Conservation (phyloP, 1,140 invertebrate genomes). For the Anoplolepis gracilipes region DNA sequence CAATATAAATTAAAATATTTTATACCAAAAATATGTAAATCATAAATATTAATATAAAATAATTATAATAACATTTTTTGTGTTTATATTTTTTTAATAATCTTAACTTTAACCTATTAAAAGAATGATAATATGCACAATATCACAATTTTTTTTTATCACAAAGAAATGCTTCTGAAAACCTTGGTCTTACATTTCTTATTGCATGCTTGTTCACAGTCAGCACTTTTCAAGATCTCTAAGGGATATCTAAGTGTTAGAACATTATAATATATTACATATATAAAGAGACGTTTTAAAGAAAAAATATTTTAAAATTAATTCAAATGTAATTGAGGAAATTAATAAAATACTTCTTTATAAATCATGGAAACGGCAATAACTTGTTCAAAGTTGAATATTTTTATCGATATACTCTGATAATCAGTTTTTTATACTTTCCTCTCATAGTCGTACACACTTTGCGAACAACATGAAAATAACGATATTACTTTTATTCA, state of each 20-base stretch:
- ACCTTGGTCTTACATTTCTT: constrained; percentile 8
- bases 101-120: neutral
- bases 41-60: neutral
- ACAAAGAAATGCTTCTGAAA: neutral
- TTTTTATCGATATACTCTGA: neutral
- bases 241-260: constrained; percentile 7
- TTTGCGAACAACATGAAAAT: neutral
- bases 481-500: constrained; percentile 1
- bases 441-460: neutral
- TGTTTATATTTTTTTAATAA: neutral
- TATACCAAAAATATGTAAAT: neutral
- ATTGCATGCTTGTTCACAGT: neutral
- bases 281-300: neutral
- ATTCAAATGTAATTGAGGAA: neutral
- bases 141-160: neutral
- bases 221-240: constrained; percentile 15
- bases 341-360: neutral
- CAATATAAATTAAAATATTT: neutral
- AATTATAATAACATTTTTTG: neutral
- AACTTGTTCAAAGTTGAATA: neutral
- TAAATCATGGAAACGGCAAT: neutral
- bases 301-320: neutral
- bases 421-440: constrained; percentile 1
- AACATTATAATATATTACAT: neutral
- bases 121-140: neutral